Conservation (phyloP, 2,113 vertebrate species). For the Corythaixoides concolor region DNA sequence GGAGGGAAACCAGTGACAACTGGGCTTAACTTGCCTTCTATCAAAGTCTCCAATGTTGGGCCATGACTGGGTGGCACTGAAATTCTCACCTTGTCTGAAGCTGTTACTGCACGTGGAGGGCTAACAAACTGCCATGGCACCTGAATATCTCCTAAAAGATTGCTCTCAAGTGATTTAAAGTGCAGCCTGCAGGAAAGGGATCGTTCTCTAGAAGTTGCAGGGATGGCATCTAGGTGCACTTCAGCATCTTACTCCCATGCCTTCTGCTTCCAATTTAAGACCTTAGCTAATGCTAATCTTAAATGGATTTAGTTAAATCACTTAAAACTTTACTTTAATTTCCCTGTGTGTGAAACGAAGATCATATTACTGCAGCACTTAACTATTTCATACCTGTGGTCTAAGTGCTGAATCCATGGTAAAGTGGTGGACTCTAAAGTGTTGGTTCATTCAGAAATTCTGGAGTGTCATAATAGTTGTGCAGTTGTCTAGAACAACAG, state of each 20-base stretch:
- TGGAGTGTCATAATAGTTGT: neutral
- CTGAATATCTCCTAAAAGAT: neutral
- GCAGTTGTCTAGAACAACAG: neutral
- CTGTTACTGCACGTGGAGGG: fast-evolving
- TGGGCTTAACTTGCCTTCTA: neutral
- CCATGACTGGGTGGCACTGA: neutral
- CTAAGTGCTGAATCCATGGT: neutral
- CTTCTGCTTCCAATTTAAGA: neutral
- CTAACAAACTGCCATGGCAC: neutral
- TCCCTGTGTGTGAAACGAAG: neutral
- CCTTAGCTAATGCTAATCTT: neutral
- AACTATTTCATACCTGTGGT: neutral
- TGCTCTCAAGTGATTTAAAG: neutral
- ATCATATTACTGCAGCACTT: neutral
- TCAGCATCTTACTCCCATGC: neutral
- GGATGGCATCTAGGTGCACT: neutral
- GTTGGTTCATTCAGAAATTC: neutral
- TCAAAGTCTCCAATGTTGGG: neutral
- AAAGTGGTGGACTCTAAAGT: neutral
- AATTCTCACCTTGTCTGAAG: neutral
- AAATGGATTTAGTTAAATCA: neutral
- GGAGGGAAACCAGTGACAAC: neutral
- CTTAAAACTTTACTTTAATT: neutral
- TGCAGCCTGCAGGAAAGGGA: neutral
- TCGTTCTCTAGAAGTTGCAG: neutral